These are phyloP conservation scores for Amphimedon queenslandica DNA, from an alignment of 37 sponge, comb jelly and placozoan species.

Conservation along the genomic window DNA sequence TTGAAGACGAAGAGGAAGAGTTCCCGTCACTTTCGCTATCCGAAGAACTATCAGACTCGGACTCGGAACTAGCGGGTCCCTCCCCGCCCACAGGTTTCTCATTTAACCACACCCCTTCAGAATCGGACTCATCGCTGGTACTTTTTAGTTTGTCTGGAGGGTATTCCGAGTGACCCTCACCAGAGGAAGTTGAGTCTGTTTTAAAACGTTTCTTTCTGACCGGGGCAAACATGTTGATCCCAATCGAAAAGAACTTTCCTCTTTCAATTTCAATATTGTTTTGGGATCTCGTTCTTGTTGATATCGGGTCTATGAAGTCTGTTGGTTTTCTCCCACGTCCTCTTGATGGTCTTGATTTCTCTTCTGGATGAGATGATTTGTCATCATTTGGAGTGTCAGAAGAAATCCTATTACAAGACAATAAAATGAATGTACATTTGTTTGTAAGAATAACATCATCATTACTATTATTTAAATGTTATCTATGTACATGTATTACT, in stretches of 20 bases:
- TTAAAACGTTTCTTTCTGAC: not conserved
- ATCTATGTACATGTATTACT: no score
- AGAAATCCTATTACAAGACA: no score
- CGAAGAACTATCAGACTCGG: slow-evolving; percentile 45
- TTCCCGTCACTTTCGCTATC: slow-evolving; percentile 28
- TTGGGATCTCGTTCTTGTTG: slow-evolving; percentile 62
- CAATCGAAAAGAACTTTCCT: slow-evolving; percentile 49
- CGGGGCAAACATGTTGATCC: slow-evolving; percentile 29
- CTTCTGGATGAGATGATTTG: no score
- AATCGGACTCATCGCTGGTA: not conserved
- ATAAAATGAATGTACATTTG: no score
- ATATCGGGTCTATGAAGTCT: slow-evolving; percentile 59
- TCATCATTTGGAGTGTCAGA: no score
- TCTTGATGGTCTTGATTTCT: no score
- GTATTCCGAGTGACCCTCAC: not conserved
- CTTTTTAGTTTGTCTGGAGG: not conserved
- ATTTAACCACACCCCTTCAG: not conserved
- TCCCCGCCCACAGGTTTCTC: not conserved
- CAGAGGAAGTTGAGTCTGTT: not conserved
- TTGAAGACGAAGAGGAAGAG: slow-evolving; percentile 11
- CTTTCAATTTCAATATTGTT: slow-evolving; percentile 32
- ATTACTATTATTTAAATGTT: no score
- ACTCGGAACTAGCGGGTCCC: not conserved
- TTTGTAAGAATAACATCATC: no score
- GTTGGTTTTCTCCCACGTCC: not conserved